phyloP scores from a whole-genome alignment of 2,797 vertebrate species.

The Xerus rutilus region DNA sequence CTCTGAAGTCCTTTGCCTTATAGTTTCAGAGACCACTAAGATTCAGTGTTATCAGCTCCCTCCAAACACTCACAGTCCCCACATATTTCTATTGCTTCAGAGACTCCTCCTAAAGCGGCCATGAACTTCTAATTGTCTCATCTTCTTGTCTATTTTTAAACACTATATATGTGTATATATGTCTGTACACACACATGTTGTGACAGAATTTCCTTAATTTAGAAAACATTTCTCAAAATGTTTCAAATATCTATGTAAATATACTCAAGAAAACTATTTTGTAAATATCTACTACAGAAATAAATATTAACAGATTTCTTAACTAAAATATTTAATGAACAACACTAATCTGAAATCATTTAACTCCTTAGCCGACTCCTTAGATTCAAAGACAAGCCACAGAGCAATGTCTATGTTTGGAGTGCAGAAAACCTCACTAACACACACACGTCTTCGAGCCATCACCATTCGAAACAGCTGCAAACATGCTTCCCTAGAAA shows the following conservation, averaged over 20 bases:
- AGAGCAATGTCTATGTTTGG: slow-evolving; percentile 69
- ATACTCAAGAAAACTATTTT: slow-evolving; percentile 26
- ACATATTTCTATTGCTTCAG: background rate
- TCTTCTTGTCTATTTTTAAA: slow-evolving; percentile 45
- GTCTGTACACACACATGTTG: background rate
- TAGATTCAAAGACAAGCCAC: slow-evolving; percentile 76
- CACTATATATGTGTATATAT: background rate
- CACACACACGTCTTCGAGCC: slow-evolving; percentile 76
- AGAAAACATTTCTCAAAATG: slow-evolving; percentile 53
- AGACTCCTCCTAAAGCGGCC: background rate
- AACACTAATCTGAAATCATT: slow-evolving; percentile 72
- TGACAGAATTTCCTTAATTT: slow-evolving; percentile 8
- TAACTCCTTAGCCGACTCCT: slow-evolving; percentile 68
- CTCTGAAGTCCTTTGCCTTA: background rate
- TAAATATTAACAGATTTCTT: slow-evolving; percentile 45
- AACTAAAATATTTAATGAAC: slow-evolving; percentile 61
- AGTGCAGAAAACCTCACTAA: slow-evolving; percentile 78
- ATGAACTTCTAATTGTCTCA: background rate
- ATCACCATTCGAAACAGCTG: slow-evolving; percentile 80
- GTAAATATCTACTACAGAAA: slow-evolving; percentile 25
- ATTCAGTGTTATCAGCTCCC: background rate
- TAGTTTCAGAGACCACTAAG: background rate
- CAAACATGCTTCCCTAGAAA: slow-evolving; percentile 71
- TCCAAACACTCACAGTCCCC: background rate
- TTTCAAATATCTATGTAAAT: slow-evolving; percentile 49